phyloP scores from a whole-genome alignment of 2,797 vertebrate genomes.

The Phoebastria nigripes region DNA sequence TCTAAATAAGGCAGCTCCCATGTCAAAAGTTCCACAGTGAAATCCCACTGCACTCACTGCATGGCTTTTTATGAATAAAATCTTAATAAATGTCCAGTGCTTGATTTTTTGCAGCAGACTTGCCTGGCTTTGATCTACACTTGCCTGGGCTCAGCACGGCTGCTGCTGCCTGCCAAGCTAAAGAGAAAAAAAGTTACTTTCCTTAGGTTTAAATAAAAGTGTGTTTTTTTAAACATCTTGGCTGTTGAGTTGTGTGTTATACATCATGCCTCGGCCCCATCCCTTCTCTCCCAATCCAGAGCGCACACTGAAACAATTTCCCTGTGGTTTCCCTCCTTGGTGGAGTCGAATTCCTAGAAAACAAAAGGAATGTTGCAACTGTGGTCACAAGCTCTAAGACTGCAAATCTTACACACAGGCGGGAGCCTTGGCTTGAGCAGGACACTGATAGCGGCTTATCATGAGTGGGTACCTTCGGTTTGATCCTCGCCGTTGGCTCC shows the following conservation, averaged over 20 bases:
- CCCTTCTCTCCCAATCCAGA: not conserved
- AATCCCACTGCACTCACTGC: conserved; percentile 40
- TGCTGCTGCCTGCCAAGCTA: conserved; percentile 47
- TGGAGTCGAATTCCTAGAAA: conserved; percentile 75
- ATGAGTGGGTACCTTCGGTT: not conserved
- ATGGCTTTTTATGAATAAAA: conserved; percentile 40
- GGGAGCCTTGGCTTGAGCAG: not conserved
- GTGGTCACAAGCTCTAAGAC: not conserved
- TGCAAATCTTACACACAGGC: not conserved
- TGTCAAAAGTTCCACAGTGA: conserved; percentile 37
- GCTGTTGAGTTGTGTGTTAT: not conserved
- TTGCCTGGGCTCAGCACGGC: conserved; percentile 25
- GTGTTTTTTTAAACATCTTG: conserved; percentile 27
- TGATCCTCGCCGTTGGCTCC: not conserved
- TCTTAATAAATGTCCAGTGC: conserved; percentile 41
- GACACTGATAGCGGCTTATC: not conserved
- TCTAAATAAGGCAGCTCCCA: conserved; percentile 33
- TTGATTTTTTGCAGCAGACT: conserved; percentile 33
- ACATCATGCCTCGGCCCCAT: conserved; percentile 25
- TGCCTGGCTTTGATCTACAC: conserved; percentile 47
- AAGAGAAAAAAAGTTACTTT: conserved; percentile 12
- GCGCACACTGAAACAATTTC: conserved; percentile 68
- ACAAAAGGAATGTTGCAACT: conserved; percentile 62
- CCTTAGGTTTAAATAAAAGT: not conserved
- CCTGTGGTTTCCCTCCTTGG: conserved; percentile 72